Conservation (phyloP, 2,113 vertebrate genomes). For the Dinomys branickii region DNA sequence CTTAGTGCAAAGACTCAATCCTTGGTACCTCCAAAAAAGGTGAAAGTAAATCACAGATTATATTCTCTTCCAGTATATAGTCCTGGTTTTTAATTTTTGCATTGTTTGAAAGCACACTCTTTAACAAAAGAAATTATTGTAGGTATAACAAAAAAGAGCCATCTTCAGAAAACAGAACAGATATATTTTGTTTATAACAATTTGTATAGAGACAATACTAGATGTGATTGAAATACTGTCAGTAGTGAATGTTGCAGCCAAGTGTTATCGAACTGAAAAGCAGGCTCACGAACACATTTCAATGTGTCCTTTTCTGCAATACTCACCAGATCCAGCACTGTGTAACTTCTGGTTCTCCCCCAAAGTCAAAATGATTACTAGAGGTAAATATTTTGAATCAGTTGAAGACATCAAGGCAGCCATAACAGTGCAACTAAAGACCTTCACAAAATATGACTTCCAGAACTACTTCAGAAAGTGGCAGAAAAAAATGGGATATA, state of each 20-base stretch:
- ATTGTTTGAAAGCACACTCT: neutral
- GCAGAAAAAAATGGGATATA: neutral
- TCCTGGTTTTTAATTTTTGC: neutral
- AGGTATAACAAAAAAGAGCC: neutral
- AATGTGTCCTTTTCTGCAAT: neutral
- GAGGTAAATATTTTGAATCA: neutral
- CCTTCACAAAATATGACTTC: neutral
- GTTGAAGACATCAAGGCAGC: neutral
- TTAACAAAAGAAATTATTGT: conserved; percentile 11
- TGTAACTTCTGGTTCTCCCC: neutral
- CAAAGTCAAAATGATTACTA: neutral
- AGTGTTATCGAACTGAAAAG: neutral
- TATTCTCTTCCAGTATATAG: neutral
- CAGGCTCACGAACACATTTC: neutral
- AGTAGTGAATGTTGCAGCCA: neutral
- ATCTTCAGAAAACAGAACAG: conserved; percentile 40
- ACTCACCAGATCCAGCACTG: neutral
- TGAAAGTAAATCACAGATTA: neutral
- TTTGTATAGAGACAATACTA: neutral
- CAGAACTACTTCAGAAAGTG: neutral
- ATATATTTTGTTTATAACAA: neutral
- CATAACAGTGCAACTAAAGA: neutral
- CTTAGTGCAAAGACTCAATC: neutral
- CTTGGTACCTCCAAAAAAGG: neutral
- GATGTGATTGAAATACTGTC: neutral